Evolutionary conservation across 2,113 vertebrate species (phyloP), one percentile per base, ranked within the genome.

Genomic region (Gymnobelideus leadbeateri): DNA sequence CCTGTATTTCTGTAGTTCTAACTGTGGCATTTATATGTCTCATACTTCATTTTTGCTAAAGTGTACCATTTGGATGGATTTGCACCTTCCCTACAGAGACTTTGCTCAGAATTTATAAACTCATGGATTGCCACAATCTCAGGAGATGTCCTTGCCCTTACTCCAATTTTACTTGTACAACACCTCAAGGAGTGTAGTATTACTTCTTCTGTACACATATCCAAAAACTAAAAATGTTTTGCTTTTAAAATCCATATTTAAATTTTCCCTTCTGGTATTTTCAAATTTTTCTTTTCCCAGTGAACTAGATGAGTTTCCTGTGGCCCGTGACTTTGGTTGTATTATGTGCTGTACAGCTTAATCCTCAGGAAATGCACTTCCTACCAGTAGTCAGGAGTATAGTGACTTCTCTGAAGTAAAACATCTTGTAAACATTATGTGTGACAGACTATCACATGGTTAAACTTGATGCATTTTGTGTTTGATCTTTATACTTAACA

Each of bases 401-500:
- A 93, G 55, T 43, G 92, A 91, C 57, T 89, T 93, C 92, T 92
- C 61, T 92, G 91, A 95, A 95, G 93, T n/a, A 55, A 94, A 96
- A 89, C 55, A 89, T 95, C 91, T 93, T 94, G 23, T 92, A 94
- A 95, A 90, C 57, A 91, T 90, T 93, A 37, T 55, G 9, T 89
- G 24, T 93, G 93, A 92, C 92, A 93, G 43, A 68, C 55, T 61
- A 91, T n/a, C 24, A 91, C 77, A 21, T 94, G 51, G 46, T 55
- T 92, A 68, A 89, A 89, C n/a, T 95, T 89, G 43, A 89, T 89
- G 55, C 31, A 4, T 61, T 61, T 68, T 91, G 31, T 57, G 28
- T 94, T 94, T 96, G 90, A 53, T 96, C 68, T 91, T 95, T 95
- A 77, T 89, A 89, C 37, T 89, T 93, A 46, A 89, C 91, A 91